Conservation (phyloP, 2,888 invertebrate genomes). For the Opisthograptis luteolata region DNA sequence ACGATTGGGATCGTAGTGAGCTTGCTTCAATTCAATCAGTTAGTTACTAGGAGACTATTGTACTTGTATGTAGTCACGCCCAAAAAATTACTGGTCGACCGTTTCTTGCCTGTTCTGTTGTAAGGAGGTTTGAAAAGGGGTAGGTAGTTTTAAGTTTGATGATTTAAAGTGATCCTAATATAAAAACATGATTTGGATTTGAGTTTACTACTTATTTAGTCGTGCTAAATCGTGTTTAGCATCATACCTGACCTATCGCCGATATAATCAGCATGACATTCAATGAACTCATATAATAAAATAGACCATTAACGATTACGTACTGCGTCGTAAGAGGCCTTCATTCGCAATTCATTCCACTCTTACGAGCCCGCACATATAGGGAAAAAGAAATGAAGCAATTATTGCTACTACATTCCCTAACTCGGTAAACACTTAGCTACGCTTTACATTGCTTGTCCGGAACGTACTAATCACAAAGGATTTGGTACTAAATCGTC, state of each 20-base stretch:
- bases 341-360: conserved; percentile 47
- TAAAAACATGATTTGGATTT: too few species aligned
- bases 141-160: too few species aligned
- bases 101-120: too few species aligned
- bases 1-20: too few species aligned
- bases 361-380: conserved; percentile 51
- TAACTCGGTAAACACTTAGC: conserved; percentile 20
- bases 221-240: not conserved
- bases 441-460: conserved; percentile 36
- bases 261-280: conserved; percentile 9
- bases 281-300: conserved; percentile 8
- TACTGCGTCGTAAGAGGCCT: conserved; percentile 22
- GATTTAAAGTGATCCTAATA: too few species aligned
- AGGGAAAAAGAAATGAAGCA: conserved; percentile 59
- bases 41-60: too few species aligned
- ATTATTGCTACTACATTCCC: conserved; percentile 46
- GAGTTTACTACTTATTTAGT: too few species aligned
- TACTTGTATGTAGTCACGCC: too few species aligned
- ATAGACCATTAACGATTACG: conserved; percentile 21
- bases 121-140: too few species aligned
- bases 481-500: conserved; percentile 22
- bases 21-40: too few species aligned
- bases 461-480: conserved; percentile 17
- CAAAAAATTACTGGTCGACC: too few species aligned
- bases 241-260: not conserved